Percentiles rank a stretch among this genome's conserved stretches.
phyloP scores from a whole-genome alignment of 2,888 invertebrate species.

The Apotomis turbidana region DNA sequence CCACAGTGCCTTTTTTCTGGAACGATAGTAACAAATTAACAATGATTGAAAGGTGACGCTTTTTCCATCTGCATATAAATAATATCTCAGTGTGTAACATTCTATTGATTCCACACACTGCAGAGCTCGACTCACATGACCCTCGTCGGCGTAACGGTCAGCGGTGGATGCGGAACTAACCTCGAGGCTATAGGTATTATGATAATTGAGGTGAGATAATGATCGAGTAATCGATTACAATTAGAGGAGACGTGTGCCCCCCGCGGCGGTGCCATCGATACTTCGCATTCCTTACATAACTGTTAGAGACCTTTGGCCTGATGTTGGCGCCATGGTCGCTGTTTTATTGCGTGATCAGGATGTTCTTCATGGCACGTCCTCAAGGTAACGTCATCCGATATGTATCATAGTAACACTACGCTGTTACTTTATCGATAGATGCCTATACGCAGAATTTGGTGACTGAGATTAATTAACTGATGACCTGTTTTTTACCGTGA shows the following conservation, averaged over 20 bases:
- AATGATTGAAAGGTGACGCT: no score
- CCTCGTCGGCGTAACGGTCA: conserved; percentile 46
- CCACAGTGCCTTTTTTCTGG: no score
- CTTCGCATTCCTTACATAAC: conserved; percentile 39
- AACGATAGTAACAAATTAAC: no score
- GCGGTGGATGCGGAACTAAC: conserved; percentile 63
- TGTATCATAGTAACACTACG: neutral
- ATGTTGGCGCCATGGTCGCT: conserved; percentile 17
- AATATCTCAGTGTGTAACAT: neutral
- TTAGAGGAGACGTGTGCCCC: conserved; percentile 46
- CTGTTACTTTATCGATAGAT: neutral
- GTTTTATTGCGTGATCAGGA: conserved; percentile 21
- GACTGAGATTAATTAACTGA: conserved; percentile 9
- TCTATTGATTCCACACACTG: no score
- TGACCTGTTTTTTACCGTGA: conserved; percentile 30
- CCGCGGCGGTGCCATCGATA: conserved; percentile 43
- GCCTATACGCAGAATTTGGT: conserved; percentile 1
- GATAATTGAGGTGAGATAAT: conserved; percentile 61
- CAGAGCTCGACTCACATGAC: conserved; percentile 19
- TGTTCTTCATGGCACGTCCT: conserved; percentile 14
- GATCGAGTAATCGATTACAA: conserved; percentile 65
- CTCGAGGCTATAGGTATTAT: conserved; percentile 58
- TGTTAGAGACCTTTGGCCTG: conserved; percentile 25
- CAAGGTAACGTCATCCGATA: conserved; percentile 5
- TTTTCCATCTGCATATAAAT: neutral